These are phyloP conservation scores for Coendou prehensilis DNA, from an alignment of 2,797 vertebrate genomes.

Conservation along the genomic window DNA sequence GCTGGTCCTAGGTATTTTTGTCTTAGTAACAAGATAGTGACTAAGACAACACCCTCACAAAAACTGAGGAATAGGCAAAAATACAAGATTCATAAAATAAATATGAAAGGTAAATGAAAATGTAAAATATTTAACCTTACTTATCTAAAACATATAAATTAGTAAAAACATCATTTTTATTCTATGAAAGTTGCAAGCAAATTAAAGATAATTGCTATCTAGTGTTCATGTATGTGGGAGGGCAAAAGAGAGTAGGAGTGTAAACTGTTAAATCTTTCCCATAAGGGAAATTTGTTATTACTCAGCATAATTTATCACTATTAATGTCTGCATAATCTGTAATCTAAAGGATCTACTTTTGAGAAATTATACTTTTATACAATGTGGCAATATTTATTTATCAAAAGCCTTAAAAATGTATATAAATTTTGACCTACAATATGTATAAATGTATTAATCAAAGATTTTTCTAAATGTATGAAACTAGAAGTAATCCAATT, in stretches of 20 bases:
- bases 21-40: background rate
- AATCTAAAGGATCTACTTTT: slow-evolving; percentile 13
- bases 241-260: background rate
- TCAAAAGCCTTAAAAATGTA: slow-evolving; percentile 21
- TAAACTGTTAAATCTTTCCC: background rate
- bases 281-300: background rate
- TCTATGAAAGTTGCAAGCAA: background rate
- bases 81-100: background rate
- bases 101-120: background rate
- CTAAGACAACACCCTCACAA: background rate
- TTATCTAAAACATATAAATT: background rate
- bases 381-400: slow-evolving; percentile 2
- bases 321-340: background rate
- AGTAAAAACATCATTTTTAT: background rate
- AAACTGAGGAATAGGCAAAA: background rate
- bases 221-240: background rate
- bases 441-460: slow-evolving; percentile 5
- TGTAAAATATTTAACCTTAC: background rate
- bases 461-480: background rate
- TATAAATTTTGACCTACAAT: background rate
- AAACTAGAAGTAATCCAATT: background rate
- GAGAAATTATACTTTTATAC: background rate
- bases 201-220: background rate
- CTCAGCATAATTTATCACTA: background rate
- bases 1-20: background rate